Base-by-base conservation (phyloP, 1,140 invertebrate genomes). In the Anadara kagoshimensis region DNA sequence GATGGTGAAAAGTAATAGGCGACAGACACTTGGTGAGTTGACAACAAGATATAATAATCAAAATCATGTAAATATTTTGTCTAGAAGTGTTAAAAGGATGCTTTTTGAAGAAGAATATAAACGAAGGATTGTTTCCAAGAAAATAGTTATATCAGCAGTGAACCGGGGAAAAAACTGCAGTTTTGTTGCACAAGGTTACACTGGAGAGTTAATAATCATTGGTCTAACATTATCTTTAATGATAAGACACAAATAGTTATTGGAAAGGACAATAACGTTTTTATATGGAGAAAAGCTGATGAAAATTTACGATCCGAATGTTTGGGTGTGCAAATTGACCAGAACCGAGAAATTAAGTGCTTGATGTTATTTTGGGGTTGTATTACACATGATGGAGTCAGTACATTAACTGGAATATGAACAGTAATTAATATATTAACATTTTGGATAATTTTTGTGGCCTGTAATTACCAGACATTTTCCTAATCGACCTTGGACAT, bases 401-500 rank as follows among this genome's bases (percentile, higher is more conserved):
- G 51, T n/a, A 53, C 51, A 53, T 20, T 53, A n/a, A 61, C 24
- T 10, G 29, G 29, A 61, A 61, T 26, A 61, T 36, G 58, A 61
- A 61, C 20, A 61, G 58, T 41, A 26, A 29, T 24, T 11, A 36
- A 61, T 64, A 64, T 47, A 66, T 54, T 26, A 18, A 18, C 18
- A 29, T 43, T 29, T 29, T 51, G 4, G 47, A 41, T 29, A 0
- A 66, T 14, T 12, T 51, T 36, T 53, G 8, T 54, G 49, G 22
- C 22, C 22, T 26, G 44, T 64, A 10, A 11, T 54, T 10, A 47
- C 29, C 24, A n/a, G 47, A 8, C 14, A 57, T 22, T 68, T 57
- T n/a, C 16, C 53, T 22, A 58, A 69, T 49, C 54, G 41, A 11
- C 18, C 20, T 43, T 68, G 66, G 41, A 45, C 47, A 22, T 68